These are phyloP conservation scores for Tachina grossa DNA, from an alignment of 2,888 invertebrate species.

Conservation along the genomic window DNA sequence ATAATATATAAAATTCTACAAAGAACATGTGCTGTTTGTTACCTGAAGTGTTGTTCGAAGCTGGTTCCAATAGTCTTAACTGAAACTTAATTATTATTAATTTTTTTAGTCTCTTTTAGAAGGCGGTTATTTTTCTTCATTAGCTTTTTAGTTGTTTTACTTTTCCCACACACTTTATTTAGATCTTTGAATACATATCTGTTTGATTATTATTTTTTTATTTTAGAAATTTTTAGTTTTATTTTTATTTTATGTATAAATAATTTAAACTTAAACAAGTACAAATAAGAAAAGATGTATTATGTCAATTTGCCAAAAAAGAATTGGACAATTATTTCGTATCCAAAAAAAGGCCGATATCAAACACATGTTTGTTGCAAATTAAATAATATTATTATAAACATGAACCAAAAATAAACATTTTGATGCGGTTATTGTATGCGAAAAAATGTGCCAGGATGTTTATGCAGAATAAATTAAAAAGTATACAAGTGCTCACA, in stretches of 20 bases:
- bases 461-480: background rate
- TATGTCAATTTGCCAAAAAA: constrained; percentile 6
- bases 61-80: too few species aligned
- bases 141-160: too few species aligned
- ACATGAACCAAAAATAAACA: background rate
- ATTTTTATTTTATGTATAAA: too few species aligned
- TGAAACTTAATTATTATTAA: too few species aligned
- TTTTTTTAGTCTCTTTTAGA: too few species aligned
- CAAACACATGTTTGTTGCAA: constrained; percentile 59
- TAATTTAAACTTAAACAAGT: background rate
- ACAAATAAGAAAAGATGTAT: background rate
- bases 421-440: constrained; percentile 26
- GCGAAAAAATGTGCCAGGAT: background rate
- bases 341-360: constrained; percentile 3
- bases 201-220: constrained; percentile 2
- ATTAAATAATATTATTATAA: constrained; percentile 55
- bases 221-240: constrained; percentile 25
- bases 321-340: constrained; percentile 48
- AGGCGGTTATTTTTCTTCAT: too few species aligned
- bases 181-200: background rate
- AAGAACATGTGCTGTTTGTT: too few species aligned
- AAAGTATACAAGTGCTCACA: background rate
- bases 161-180: background rate
- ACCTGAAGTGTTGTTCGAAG: too few species aligned
- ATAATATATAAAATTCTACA: too few species aligned